Conservation (phyloP, 2,888 invertebrate genomes). For the Chaitophorus viminalis region DNA sequence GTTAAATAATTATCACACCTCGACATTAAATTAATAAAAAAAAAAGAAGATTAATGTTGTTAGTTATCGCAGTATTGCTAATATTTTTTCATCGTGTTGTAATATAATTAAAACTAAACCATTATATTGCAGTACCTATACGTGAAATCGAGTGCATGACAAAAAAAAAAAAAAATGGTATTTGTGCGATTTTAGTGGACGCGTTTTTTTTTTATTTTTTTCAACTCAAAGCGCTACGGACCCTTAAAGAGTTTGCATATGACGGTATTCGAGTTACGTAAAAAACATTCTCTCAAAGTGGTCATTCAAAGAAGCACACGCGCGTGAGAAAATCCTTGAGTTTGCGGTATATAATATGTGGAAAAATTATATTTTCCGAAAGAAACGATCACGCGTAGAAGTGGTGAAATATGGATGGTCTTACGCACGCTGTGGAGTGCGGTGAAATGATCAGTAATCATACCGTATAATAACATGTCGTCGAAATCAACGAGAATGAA, state of each 20-base stretch:
- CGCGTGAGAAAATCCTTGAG: not conserved
- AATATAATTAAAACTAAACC: not conserved
- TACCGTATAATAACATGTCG: too few species aligned
- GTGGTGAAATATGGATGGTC: not conserved
- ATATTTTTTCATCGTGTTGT: not conserved
- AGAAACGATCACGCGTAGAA: too few species aligned
- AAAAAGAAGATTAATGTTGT: too few species aligned
- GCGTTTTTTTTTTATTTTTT: too few species aligned
- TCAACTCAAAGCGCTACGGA: too few species aligned
- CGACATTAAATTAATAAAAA: too few species aligned
- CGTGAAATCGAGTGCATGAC: too few species aligned
- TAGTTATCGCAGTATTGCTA: too few species aligned
- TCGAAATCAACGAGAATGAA: too few species aligned
- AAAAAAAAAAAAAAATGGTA: not conserved
- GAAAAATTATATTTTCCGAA: not conserved
- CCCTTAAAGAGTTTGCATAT: not conserved
- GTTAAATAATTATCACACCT: too few species aligned
- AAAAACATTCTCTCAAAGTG: not conserved
- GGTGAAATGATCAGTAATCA: too few species aligned
- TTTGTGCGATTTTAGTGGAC: not conserved
- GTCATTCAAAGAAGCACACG: not conserved
- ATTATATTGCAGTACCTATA: not conserved
- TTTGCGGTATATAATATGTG: not conserved
- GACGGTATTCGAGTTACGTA: not conserved
- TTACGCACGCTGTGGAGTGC: too few species aligned